phyloP scores from a whole-genome alignment of 2,888 invertebrate genomes.

The Aporophyla lueneburgensis region DNA sequence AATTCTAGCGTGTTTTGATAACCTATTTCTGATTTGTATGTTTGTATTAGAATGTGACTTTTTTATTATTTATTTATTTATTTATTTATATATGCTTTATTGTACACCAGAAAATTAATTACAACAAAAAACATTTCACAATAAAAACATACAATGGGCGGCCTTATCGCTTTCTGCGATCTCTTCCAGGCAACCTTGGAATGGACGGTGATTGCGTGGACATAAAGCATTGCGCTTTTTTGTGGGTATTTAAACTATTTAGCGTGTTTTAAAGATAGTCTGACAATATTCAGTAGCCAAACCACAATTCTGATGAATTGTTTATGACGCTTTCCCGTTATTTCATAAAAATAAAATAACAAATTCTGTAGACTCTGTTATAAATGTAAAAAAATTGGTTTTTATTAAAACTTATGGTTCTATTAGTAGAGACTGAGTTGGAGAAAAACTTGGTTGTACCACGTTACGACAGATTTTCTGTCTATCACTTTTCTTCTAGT shows the following conservation, averaged over 20 bases:
- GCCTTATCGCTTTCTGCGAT: too few relatives aligned
- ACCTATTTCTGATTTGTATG: slow-evolving; percentile 11
- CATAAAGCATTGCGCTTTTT: too few relatives aligned
- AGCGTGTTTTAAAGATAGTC: not conserved
- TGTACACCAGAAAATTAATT: too few relatives aligned
- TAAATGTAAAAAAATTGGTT: too few relatives aligned
- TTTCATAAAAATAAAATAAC: too few relatives aligned
- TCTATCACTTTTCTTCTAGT: not conserved
- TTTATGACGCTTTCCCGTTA: not conserved
- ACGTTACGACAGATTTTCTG: not conserved
- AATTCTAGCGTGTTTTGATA: slow-evolving; percentile 14
- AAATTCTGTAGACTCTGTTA: not conserved
- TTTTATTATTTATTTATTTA: too few relatives aligned
- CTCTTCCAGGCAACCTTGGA: too few relatives aligned
- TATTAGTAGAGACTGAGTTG: not conserved
- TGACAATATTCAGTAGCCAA: not conserved
- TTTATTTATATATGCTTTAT: too few relatives aligned
- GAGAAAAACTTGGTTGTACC: not conserved
- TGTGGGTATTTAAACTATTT: slow-evolving; percentile 16
- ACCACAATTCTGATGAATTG: not conserved
- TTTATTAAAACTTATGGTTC: not conserved
- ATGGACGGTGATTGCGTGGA: too few relatives aligned
- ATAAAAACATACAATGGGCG: too few relatives aligned
- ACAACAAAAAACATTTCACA: too few relatives aligned
- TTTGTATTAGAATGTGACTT: slow-evolving; percentile 3